phyloP scores from a whole-genome alignment of 2,888 invertebrate genomes.

The Lasioglossum morio region DNA sequence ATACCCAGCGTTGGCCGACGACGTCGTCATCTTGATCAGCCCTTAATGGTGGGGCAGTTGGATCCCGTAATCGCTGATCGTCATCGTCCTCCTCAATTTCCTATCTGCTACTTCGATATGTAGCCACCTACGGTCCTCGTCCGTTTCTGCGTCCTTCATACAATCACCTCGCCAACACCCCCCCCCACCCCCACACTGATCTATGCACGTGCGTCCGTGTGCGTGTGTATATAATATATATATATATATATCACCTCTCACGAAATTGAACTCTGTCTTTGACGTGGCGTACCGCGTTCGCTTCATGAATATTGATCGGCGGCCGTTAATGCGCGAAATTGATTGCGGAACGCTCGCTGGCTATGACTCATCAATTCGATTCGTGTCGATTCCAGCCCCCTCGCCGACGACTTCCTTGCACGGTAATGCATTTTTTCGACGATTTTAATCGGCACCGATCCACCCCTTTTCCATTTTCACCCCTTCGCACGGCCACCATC shows the following conservation, averaged over 20 bases:
- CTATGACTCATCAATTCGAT: constrained; percentile 76
- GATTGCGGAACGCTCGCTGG: constrained; percentile 72
- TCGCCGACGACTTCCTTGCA: constrained; percentile 36
- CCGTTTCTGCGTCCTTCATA: constrained; percentile 6
- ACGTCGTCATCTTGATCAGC: constrained; percentile 64
- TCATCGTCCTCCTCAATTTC: constrained; percentile 71
- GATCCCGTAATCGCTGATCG: constrained; percentile 51
- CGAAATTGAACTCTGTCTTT: constrained; percentile 82
- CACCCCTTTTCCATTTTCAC: background rate
- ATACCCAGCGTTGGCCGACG: background rate
- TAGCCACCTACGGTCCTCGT: constrained; percentile 15
- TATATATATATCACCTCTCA: constrained; percentile 71
- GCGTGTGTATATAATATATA: background rate
- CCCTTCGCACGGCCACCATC: background rate
- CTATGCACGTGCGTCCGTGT: background rate
- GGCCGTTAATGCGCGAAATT: constrained; percentile 77
- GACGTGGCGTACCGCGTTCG: constrained; percentile 71
- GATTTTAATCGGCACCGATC: constrained; percentile 9
- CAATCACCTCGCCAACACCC: background rate
- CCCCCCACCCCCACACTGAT: background rate
- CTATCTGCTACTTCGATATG: constrained; percentile 72
- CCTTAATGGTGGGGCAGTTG: constrained; percentile 48
- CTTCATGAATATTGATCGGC: constrained; percentile 79
- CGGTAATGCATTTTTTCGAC: constrained; percentile 27
- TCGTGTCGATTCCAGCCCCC: constrained; percentile 69